phyloP scores from a whole-genome alignment of 2,888 invertebrate genomes.

The Spialia ferax region DNA sequence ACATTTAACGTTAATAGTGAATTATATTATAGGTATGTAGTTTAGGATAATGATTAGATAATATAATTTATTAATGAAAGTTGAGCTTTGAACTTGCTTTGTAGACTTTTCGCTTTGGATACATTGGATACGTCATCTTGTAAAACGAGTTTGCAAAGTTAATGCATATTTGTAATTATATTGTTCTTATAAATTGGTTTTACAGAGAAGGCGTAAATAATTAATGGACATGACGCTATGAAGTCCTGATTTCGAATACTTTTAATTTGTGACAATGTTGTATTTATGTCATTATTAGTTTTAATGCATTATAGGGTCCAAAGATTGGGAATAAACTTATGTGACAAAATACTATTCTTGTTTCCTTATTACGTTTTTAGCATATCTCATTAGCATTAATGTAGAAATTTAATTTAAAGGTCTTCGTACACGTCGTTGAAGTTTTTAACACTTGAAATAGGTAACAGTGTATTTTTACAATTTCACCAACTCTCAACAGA shows the following conservation, averaged over 20 bases:
- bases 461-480: no score
- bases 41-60: constrained; percentile 73
- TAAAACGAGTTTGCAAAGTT: constrained; percentile 60
- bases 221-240: constrained; percentile 57
- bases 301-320: constrained; percentile 91
- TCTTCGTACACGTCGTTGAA: no score
- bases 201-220: constrained; percentile 55
- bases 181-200: constrained; percentile 57
- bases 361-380: constrained; percentile 66
- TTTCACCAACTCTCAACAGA: no score
- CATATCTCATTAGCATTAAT: no score
- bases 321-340: constrained; percentile 91
- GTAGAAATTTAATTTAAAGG: no score
- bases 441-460: no score
- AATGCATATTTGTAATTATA: constrained; percentile 33
- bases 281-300: constrained; percentile 86
- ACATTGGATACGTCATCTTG: constrained; percentile 58
- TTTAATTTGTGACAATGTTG: constrained; percentile 80
- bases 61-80: constrained; percentile 62
- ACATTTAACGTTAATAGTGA: constrained; percentile 62
- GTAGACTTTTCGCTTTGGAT: constrained; percentile 68
- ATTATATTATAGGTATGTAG: constrained; percentile 71
- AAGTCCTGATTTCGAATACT: constrained; percentile 64
- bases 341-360: constrained; percentile 81
- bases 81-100: constrained; percentile 77